Evolutionary conservation across 2,888 invertebrate genomes (phyloP), one percentile per base, ranked within the genome.

Genomic region (Salticus scenicus): DNA sequence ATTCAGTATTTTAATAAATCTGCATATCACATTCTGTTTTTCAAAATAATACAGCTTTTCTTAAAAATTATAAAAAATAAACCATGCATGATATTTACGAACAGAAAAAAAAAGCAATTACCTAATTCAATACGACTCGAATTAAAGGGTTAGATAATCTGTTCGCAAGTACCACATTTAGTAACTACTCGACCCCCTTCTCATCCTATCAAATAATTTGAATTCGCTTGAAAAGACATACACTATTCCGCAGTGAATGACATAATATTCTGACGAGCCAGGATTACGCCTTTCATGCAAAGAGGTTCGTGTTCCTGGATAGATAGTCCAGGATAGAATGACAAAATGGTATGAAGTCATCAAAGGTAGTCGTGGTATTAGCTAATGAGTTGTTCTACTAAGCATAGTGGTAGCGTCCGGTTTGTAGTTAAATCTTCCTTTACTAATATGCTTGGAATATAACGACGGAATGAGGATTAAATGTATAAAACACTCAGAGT

Each of bases 361-460:
- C 70, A 70, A 70, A 70, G 70, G 42, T 70, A 42, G 70, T 70
- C 42, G 42, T 7, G 17, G 70, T 41, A 70, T 70, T 70, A 70
- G 70, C 42, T 70, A 70, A 70, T 42, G 70, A 42, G 17, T 42
- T 70, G 37, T 66, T 27, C 24, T 24, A 69, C 41, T 24, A 17
- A 31, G 20, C 17, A 31, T n/a, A 41, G 41, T 41, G 33, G 2
- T 8, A 10, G 41, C 27, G n/a, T n/a, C 24, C 5, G 24, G 57
- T 57, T 57, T 57, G 24, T 57, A 12, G 57, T 57, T 57, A 57
- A 57, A 2, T 57, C 57, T 57, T 24, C 24, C 2, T n/a, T n/a
- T n/a, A n/a, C n/a, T 57, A 57, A 57, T 57, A 24, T 57, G 57
- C 5, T 57, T 57, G 24, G 57, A 1, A 24, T 7, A 0, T 5